These are phyloP conservation scores for Tromatobia lineatoria DNA, from an alignment of 2,888 invertebrate genomes.

Conservation along the genomic window DNA sequence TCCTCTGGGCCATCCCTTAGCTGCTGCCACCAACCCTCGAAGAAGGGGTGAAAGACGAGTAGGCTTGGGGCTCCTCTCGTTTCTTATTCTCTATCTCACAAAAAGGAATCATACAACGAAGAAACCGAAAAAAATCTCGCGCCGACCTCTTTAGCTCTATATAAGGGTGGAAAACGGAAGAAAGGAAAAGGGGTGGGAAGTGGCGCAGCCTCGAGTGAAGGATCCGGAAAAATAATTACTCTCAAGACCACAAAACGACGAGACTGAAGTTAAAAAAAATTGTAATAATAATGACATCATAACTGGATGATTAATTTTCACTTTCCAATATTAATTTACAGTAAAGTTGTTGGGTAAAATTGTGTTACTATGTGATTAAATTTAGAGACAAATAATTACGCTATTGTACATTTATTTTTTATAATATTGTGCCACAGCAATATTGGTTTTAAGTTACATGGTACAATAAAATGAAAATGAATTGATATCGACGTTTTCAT, in stretches of 20 bases:
- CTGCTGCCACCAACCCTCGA: conserved; percentile 26
- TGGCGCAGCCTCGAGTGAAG: conserved; percentile 65
- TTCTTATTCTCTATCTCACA: conserved; percentile 59
- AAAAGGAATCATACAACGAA: conserved; percentile 46
- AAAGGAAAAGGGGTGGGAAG: conserved; percentile 13
- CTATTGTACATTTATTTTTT: background rate
- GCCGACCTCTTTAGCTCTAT: conserved; percentile 62
- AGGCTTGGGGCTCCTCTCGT: conserved; percentile 51
- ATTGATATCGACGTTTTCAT: conserved; percentile 26
- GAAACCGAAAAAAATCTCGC: conserved; percentile 63
- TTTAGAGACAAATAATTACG: background rate
- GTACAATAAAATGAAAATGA: conserved; percentile 36
- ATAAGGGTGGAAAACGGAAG: conserved; percentile 24
- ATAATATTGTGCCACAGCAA: background rate
- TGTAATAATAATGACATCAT: conserved; percentile 9
- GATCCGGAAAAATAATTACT: conserved; percentile 84
- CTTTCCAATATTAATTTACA: background rate
- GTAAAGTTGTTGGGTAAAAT: background rate
- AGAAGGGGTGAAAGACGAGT: conserved; percentile 63
- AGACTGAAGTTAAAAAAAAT: conserved; percentile 31
- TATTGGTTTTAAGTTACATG: conserved; percentile 1
- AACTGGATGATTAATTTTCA: background rate
- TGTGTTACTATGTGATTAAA: background rate
- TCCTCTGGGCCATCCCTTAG: conserved; percentile 56
- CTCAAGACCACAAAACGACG: conserved; percentile 70